Percentiles rank a stretch among this genome's conserved stretches.
Evolutionary conservation across 2,888 invertebrate genomes (phyloP).

Genomic region (Eupithecia pulchellata): DNA sequence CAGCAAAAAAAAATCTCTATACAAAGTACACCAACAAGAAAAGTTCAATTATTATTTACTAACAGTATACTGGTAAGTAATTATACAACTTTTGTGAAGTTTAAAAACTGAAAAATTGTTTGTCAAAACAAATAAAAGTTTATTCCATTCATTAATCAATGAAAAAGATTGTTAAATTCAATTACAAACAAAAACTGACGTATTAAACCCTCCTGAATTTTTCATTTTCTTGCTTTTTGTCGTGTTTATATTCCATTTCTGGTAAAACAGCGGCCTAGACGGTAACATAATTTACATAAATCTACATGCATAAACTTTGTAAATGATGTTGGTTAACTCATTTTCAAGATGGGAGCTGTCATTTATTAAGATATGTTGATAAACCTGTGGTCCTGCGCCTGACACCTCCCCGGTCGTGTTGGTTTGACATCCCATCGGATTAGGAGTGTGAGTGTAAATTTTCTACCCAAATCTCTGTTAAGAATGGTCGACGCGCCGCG

Average conservation of each 20-base stretch:
- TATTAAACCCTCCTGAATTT: not conserved
- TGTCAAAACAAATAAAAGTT: not conserved
- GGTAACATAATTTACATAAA: not conserved
- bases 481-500: too few relatives aligned
- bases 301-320: slow-evolving; percentile 3
- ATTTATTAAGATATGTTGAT: not conserved
- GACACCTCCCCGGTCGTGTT: not conserved
- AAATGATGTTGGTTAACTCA: not conserved
- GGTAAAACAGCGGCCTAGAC: not conserved
- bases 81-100: too few relatives aligned
- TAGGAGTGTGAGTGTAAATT: not conserved
- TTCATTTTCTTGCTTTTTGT: not conserved
- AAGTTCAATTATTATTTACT: too few relatives aligned
- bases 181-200: not conserved
- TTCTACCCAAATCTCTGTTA: too few relatives aligned
- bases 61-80: too few relatives aligned
- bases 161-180: not conserved
- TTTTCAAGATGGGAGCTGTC: not conserved
- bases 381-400: not conserved
- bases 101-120: not conserved
- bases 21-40: not conserved
- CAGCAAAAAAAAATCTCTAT: too few relatives aligned
- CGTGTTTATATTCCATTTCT: slow-evolving; percentile 1
- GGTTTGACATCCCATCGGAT: not conserved
- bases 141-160: not conserved